A percentile compares a stretch with the other conserved stretches of the same genome.
phyloP scores from a whole-genome alignment of 2,888 invertebrate genomes.

The Hypomecis punctinalis region DNA sequence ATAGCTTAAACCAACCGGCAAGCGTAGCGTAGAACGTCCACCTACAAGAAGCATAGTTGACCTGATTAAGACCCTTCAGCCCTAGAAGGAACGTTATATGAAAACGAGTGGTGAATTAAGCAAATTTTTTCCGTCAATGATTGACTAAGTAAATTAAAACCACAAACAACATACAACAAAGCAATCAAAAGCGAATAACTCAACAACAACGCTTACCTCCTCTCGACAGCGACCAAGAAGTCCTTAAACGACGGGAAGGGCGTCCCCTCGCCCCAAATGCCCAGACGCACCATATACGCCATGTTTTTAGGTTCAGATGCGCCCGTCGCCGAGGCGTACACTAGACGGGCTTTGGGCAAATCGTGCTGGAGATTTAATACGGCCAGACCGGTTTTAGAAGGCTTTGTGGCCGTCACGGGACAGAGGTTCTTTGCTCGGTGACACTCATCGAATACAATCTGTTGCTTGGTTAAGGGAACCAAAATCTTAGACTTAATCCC shows the following conservation, averaged over 20 bases:
- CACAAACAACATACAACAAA: too few species aligned
- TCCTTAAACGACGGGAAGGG: constrained; percentile 97
- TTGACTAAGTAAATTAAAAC: too few species aligned
- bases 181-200: too few species aligned
- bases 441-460: constrained; percentile 99
- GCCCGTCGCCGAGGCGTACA: constrained; percentile 98
- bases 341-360: constrained; percentile 95
- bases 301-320: constrained; percentile 99
- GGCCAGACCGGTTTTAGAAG: constrained; percentile 91
- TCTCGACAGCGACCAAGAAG: constrained; percentile 98
- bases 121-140: too few species aligned
- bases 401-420: constrained; percentile 97
- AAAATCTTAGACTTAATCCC: too few species aligned
- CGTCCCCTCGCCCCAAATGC: constrained; percentile 99
- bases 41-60: too few species aligned
- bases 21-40: too few species aligned
- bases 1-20: too few species aligned
- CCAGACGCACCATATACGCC: constrained; percentile 99
- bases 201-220: constrained; percentile 84
- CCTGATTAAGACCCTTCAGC: too few species aligned
- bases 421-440: constrained; percentile 99
- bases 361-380: constrained; percentile 98
- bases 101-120: too few species aligned
- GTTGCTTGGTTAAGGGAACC: constrained; percentile 22
- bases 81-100: too few species aligned